Evolutionary conservation across 2,888 invertebrate genomes (phyloP), one percentile per base, ranked within the genome.

Genomic region (Erebia aethiops): DNA sequence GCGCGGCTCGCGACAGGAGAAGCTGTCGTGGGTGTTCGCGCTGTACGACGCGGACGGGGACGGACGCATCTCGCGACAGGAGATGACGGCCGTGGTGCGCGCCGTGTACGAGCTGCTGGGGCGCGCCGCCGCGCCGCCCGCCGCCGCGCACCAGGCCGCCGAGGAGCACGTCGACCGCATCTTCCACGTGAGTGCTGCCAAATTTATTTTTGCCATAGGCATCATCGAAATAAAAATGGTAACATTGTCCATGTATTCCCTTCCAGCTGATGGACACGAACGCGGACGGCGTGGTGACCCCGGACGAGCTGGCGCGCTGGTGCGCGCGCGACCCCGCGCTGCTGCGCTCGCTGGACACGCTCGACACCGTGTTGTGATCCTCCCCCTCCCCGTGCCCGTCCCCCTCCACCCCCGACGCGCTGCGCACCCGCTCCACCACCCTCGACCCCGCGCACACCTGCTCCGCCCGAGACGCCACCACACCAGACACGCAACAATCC

Each of bases 81-180:
- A 98, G 91, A 97, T 98, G 97, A 88, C 95, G 76, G 95, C 96
- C 72, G 97, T 98, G 56, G 97, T 97, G 52, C 94, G 83, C 11
- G 97, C 97, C 58, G 97, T 98, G 77, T 98, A 98, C 87, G 97
- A 97, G 86, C 96, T 98, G 95, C 92, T 98, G 79, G 98, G 98
- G 0, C 93, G 96, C 35, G 96, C 95, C 71, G 97, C 97, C 0
- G 95, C 95, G 67, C 98, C 97, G 0, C 94, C 95, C 16, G 95
- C 96, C 96, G 3, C 95, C 95, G 70, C 96, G 95, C 94, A 60
- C 0, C 7, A n/a, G n/a, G 96, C 97, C 0, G 97, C 97, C 7
- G 95, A 95, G 79, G 97, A 97, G 71, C 98, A 98, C 82, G 98
- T 97, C 57, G 97, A 98, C 81, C 95, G 95, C 81, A 96, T 98